Percentiles rank a stretch among this genome's conserved stretches.
Conservation (phyloP, 1,140 invertebrate genomes). For the Protaetia brevitarsis region DNA sequence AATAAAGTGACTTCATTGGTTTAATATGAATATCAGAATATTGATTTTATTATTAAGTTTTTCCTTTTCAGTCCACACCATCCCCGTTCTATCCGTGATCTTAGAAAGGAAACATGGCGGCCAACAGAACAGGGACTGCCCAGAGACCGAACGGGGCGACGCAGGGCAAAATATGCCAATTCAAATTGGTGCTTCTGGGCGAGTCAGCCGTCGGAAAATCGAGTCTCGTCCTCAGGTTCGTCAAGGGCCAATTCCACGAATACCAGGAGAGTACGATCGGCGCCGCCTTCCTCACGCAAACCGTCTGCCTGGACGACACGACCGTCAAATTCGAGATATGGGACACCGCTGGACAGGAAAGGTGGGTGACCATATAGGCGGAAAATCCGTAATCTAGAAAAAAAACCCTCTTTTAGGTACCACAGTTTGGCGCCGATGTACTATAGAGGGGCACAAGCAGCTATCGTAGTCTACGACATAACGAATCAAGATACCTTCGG, state of each 20-base stretch:
- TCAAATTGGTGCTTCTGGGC: constrained; percentile 97
- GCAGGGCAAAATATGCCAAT: constrained; percentile 98
- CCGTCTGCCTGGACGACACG: constrained; percentile 96
- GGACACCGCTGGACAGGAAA: constrained; percentile 96
- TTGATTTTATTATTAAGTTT: no score
- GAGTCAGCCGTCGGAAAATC: constrained; percentile 99
- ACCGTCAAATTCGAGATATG: constrained; percentile 99
- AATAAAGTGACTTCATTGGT: no score
- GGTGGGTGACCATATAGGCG: no score
- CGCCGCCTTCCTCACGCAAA: constrained; percentile 99
- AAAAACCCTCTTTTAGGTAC: constrained; percentile 59
- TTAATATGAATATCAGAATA: no score
- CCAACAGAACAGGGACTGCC: constrained; percentile 71
- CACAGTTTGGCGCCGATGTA: constrained; percentile 99
- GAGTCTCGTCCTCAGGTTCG: constrained; percentile 97
- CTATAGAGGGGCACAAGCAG: constrained; percentile 96
- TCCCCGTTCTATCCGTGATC: not conserved
- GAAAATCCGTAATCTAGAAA: no score
- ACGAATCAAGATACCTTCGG: constrained; percentile 99
- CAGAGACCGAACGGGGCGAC: constrained; percentile 85
- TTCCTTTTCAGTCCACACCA: constrained; percentile 49
- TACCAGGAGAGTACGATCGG: constrained; percentile 99
- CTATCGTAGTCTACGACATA: constrained; percentile 99
- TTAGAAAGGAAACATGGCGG: constrained; percentile 56
- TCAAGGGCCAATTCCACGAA: constrained; percentile 99